These are phyloP conservation scores for Heterohyrax brucei DNA, from an alignment of 2,797 vertebrate genomes.

Conservation along the genomic window DNA sequence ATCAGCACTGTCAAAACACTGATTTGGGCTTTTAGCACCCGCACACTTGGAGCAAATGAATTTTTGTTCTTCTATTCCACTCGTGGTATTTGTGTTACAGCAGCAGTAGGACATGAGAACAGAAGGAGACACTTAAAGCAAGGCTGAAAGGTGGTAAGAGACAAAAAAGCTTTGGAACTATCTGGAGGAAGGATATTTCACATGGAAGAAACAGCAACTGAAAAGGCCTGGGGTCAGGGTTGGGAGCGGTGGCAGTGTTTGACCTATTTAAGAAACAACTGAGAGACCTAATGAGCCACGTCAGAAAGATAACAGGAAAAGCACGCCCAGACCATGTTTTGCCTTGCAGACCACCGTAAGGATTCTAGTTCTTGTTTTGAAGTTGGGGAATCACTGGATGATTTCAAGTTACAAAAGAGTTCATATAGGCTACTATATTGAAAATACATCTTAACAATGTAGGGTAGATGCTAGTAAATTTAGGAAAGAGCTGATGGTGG, in stretches of 20 bases:
- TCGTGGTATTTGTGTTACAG: too few species aligned
- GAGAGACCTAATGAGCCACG: background rate
- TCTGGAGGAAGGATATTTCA: background rate
- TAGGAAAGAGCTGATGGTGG: background rate
- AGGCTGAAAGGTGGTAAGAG: background rate
- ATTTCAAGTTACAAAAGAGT: background rate
- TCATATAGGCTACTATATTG: background rate
- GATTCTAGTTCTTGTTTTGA: background rate
- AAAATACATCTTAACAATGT: background rate
- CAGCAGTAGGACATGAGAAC: too few species aligned
- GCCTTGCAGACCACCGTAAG: background rate
- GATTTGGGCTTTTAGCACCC: too few species aligned
- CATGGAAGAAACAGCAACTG: background rate
- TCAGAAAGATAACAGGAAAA: background rate
- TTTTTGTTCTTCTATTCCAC: too few species aligned
- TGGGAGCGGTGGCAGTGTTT: background rate
- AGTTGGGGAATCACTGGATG: background rate
- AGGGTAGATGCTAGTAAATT: background rate
- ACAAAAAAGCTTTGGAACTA: background rate
- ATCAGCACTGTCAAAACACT: too few species aligned
- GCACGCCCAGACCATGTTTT: background rate
- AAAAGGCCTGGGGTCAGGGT: background rate
- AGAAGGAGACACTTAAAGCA: background rate
- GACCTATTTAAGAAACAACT: background rate
- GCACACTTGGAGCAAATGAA: too few species aligned